These are phyloP conservation scores for Nerophis lumbriciformis DNA, from an alignment of 2,113 vertebrate genomes.

Conservation along the genomic window DNA sequence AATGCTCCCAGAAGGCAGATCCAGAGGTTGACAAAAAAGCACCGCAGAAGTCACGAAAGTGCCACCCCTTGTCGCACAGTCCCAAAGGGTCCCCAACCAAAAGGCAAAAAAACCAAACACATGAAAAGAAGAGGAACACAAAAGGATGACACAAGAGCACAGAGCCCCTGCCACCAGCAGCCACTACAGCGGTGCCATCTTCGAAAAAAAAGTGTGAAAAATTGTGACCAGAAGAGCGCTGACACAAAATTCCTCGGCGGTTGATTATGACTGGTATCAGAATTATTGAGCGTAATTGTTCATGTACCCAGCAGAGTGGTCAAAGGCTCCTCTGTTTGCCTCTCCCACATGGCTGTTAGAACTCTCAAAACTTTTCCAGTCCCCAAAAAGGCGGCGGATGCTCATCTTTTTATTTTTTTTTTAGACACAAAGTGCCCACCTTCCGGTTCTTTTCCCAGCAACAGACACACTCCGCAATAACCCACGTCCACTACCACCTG, in stretches of 20 bases:
- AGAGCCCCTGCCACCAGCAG: too few relatives aligned
- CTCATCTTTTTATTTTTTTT: conserved; percentile 32
- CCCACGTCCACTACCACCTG: conserved; percentile 42
- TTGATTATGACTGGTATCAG: neutral
- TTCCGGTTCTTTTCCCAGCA: conserved; percentile 19
- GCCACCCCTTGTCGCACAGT: too few relatives aligned
- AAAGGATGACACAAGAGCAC: too few relatives aligned
- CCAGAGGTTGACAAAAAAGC: too few relatives aligned
- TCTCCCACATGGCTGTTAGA: conserved; percentile 19
- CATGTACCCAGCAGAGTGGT: conserved; percentile 2
- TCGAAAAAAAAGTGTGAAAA: neutral
- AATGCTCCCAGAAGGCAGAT: too few relatives aligned
- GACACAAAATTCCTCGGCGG: neutral
- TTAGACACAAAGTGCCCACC: conserved; percentile 14
- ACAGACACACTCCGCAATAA: conserved; percentile 32
- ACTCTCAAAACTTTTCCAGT: conserved; percentile 26
- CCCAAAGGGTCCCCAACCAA: too few relatives aligned
- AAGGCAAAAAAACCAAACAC: too few relatives aligned
- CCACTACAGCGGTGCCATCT: neutral
- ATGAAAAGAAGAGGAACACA: too few relatives aligned
- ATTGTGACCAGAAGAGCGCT: neutral
- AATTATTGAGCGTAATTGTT: neutral
- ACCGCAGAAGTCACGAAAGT: too few relatives aligned
- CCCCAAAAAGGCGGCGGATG: conserved; percentile 13
- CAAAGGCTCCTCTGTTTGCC: conserved; percentile 13